phyloP scores from a whole-genome alignment of 2,888 invertebrate genomes.

The Chrysotoxum bicinctum region DNA sequence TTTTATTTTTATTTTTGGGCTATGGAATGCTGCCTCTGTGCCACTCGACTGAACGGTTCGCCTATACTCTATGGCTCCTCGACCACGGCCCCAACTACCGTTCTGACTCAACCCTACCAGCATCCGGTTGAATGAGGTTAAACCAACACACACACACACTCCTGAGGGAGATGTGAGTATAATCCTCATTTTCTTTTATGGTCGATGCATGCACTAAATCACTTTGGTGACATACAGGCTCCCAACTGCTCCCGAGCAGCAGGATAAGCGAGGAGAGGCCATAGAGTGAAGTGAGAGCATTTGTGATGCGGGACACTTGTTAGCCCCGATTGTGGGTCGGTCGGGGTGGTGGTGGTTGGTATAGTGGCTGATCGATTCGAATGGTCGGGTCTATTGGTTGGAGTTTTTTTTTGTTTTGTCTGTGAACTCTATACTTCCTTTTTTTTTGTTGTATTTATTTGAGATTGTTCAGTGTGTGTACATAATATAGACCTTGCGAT shows the following conservation, averaged over 20 bases:
- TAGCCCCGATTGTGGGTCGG: slow-evolving; percentile 62
- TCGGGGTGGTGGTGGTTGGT: neutral
- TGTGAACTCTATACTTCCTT: neutral
- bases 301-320: slow-evolving; percentile 71
- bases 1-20: slow-evolving; percentile 18
- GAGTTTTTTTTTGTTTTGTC: slow-evolving; percentile 21
- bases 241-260: slow-evolving; percentile 7
- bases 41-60: slow-evolving; percentile 34
- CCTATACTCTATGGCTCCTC: slow-evolving; percentile 12
- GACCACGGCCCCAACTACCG: slow-evolving; percentile 3
- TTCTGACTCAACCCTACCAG: slow-evolving; percentile 44
- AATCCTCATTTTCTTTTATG: slow-evolving; percentile 71
- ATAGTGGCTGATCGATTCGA: slow-evolving; percentile 64
- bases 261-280: slow-evolving; percentile 26
- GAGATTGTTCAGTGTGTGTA: slow-evolving; percentile 6
- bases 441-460: slow-evolving; percentile 13
- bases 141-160: slow-evolving; percentile 16
- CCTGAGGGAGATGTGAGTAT: slow-evolving; percentile 48
- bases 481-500: slow-evolving; percentile 11
- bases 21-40: slow-evolving; percentile 53
- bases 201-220: slow-evolving; percentile 71
- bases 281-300: slow-evolving; percentile 47
- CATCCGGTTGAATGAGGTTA: slow-evolving; percentile 62
- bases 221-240: slow-evolving; percentile 70
- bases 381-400: slow-evolving; percentile 59